phyloP scores from a whole-genome alignment of 2,113 vertebrate species.

The Myotis brandtii region DNA sequence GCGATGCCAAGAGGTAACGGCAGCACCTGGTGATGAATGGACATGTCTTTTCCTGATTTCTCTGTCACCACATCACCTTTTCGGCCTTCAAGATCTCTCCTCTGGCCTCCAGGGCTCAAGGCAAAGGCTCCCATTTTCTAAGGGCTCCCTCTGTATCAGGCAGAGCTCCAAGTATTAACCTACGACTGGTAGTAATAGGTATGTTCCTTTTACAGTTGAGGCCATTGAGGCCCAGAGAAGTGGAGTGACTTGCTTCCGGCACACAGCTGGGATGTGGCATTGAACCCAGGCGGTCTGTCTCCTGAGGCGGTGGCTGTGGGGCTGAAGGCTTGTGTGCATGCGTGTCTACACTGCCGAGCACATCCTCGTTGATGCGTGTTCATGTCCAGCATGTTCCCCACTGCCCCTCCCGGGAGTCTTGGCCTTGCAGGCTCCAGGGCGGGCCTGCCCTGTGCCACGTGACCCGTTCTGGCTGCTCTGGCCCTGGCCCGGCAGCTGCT shows the following conservation, averaged over 20 bases:
- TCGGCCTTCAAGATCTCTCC: not conserved
- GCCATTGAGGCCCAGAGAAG: not conserved
- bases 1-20: not conserved
- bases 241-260: not conserved
- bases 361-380: not conserved
- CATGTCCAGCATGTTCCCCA: not conserved
- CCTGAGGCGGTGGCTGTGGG: not conserved
- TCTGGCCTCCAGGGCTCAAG: not conserved
- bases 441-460: slow-evolving; percentile 65
- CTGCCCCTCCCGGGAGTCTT: not conserved
- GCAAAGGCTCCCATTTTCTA: not conserved
- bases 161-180: not conserved
- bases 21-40: not conserved
- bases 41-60: not conserved
- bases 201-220: not conserved
- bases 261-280: not conserved
- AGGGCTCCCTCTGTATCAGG: not conserved
- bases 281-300: not conserved
- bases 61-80: not conserved
- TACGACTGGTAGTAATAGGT: not conserved
- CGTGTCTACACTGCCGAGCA: not conserved
- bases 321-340: not conserved
- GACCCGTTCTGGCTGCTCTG: slow-evolving; percentile 66
- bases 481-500: slow-evolving; percentile 74
- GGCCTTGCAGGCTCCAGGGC: slow-evolving; percentile 37